A percentile compares a stretch with the other conserved stretches of the same genome.
phyloP scores from a whole-genome alignment of 2,113 vertebrate genomes.

The Actenoides hombroni region DNA sequence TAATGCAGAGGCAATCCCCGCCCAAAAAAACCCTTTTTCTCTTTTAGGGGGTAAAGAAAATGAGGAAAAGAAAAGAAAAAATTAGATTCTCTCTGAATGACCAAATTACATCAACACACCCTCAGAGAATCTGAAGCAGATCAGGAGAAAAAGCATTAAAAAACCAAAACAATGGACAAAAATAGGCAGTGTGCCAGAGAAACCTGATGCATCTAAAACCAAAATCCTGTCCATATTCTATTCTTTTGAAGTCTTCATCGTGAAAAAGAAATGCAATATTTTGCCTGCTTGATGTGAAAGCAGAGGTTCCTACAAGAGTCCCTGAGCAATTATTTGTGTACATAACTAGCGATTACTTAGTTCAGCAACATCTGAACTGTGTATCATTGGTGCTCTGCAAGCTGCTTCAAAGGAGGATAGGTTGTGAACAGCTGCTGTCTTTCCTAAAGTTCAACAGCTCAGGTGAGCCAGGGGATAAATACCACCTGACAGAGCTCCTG shows the following conservation, averaged over 20 bases:
- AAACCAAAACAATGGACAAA: neutral
- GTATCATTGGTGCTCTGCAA: neutral
- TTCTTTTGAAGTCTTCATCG: neutral
- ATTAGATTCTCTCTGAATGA: neutral
- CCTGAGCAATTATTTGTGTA: neutral
- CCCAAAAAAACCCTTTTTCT: neutral
- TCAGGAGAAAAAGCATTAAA: neutral
- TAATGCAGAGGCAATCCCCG: neutral
- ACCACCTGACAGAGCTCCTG: neutral
- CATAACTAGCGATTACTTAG: neutral
- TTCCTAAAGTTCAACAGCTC: neutral
- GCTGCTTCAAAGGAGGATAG: neutral
- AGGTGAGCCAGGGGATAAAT: neutral
- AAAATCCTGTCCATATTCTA: neutral
- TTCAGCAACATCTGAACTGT: neutral
- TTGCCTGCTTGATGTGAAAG: neutral
- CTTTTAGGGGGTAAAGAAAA: neutral
- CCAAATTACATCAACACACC: neutral
- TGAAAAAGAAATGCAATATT: neutral
- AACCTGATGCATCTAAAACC: neutral
- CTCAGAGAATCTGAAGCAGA: neutral
- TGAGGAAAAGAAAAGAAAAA: neutral
- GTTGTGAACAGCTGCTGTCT: neutral
- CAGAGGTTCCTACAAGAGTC: neutral
- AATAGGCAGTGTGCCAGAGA: neutral